A percentile compares a stretch with the other conserved stretches of the same genome.
Evolutionary conservation across 1,140 invertebrate genomes (phyloP).

Genomic region (Hyles vespertilio): DNA sequence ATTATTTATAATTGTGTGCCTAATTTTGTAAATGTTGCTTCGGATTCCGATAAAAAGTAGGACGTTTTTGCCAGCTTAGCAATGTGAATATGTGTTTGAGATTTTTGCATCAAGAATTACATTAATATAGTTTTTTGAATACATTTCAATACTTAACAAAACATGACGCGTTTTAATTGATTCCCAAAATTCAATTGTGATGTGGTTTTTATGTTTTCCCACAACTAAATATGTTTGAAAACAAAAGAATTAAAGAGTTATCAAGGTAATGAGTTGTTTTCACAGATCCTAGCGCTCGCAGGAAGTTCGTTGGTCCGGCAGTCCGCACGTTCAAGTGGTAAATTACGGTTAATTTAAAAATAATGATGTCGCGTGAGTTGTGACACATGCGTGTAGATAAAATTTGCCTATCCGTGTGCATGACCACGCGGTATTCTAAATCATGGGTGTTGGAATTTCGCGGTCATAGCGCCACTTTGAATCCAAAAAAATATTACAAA

Average conservation of each 20-base stretch:
- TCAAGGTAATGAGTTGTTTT: slow-evolving; percentile 28
- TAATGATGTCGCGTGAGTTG: slow-evolving; percentile 37
- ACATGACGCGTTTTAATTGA: slow-evolving; percentile 40
- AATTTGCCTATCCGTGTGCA: slow-evolving; percentile 2
- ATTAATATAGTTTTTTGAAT: slow-evolving; percentile 21
- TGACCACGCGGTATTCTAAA: no score
- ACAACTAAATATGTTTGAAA: slow-evolving; percentile 28
- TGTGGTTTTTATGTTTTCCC: slow-evolving; percentile 17
- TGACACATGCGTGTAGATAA: slow-evolving; percentile 14
- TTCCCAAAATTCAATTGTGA: slow-evolving; percentile 17
- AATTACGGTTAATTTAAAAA: slow-evolving; percentile 63
- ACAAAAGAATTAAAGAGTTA: slow-evolving; percentile 35
- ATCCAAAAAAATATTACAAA: no score
- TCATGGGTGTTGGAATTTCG: no score
- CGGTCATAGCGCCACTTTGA: no score
- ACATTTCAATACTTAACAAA: slow-evolving; percentile 11
- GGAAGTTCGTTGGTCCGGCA: slow-evolving; percentile 51
- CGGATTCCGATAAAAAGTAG: no score
- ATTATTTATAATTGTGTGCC: no score
- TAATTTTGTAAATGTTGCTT: no score
- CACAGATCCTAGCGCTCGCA: slow-evolving; percentile 26
- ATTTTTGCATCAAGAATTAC: not conserved
- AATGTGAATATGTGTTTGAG: no score
- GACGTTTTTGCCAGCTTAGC: no score
- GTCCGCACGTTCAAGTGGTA: slow-evolving; percentile 35